A percentile compares a stretch with the other conserved stretches of the same genome.
phyloP scores from a whole-genome alignment of 2,797 vertebrate genomes.

The Micrastur ruficollis region DNA sequence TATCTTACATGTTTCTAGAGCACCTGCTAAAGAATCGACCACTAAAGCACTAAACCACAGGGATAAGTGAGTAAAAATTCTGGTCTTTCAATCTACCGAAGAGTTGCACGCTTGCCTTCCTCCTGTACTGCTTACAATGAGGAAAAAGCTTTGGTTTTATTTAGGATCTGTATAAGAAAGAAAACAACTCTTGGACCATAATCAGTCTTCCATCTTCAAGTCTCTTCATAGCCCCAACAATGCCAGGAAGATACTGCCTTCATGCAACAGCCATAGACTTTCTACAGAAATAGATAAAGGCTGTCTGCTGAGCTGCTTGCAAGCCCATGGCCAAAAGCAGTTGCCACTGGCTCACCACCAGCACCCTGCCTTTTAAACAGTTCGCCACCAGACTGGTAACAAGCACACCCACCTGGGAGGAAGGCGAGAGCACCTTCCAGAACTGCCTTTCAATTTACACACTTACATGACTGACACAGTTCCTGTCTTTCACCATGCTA shows the following conservation, averaged over 20 bases:
- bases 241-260: neutral
- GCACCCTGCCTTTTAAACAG: neutral
- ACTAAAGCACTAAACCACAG: neutral
- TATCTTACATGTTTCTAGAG: neutral
- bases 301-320: neutral
- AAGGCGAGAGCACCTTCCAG: neutral
- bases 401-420: neutral
- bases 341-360: neutral
- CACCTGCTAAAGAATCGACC: neutral
- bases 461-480: neutral
- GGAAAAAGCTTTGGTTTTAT: neutral
- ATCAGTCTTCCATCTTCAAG: neutral
- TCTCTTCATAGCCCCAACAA: neutral
- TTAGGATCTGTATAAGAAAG: neutral
- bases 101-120: neutral
- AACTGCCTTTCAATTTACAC: neutral
- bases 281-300: neutral
- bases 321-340: neutral
- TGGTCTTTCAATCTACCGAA: neutral
- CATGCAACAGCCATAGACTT: neutral
- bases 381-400: neutral
- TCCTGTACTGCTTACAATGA: neutral
- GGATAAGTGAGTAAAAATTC: neutral
- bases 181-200: neutral
- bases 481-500: neutral